Conservation (phyloP, 2,888 invertebrate genomes). For the Conus canariensis region DNA sequence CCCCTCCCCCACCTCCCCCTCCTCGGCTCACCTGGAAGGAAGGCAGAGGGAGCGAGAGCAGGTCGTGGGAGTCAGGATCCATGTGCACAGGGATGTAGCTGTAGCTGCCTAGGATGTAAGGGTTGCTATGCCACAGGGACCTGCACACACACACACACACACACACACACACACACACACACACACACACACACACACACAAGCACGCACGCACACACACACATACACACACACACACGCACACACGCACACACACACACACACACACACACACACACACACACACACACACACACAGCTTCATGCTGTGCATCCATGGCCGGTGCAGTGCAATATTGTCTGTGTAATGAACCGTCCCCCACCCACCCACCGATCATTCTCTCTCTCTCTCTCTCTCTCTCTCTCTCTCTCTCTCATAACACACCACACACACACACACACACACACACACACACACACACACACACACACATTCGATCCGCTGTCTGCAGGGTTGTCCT, state of each 20-base stretch:
- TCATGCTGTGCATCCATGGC: too few relatives aligned
- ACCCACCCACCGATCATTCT: too few relatives aligned
- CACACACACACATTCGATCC: not conserved
- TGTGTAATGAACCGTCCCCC: too few relatives aligned
- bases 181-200: too few relatives aligned
- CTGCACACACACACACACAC: not conserved
- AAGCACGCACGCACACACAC: too few relatives aligned
- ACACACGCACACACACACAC: not conserved
- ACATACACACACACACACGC: not conserved
- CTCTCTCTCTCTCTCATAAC: too few relatives aligned
- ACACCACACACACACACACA: conserved; percentile 8
- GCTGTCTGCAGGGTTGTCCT: too few relatives aligned
- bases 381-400: too few relatives aligned
- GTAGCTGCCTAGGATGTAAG: conserved; percentile 32
- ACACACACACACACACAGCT: not conserved
- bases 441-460: conserved; percentile 30
- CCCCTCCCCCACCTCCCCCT: too few relatives aligned
- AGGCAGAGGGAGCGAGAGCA: conserved; percentile 26
- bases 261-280: not conserved
- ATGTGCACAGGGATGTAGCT: conserved; percentile 21
- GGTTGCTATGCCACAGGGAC: conserved; percentile 34
- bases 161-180: too few relatives aligned
- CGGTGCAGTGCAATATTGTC: too few relatives aligned
- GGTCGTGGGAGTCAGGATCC: conserved; percentile 2
- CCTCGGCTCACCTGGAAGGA: conserved; percentile 15